Evolutionary conservation across 2,113 vertebrate genomes (phyloP).

Genomic region (Macrotis lagotis): DNA sequence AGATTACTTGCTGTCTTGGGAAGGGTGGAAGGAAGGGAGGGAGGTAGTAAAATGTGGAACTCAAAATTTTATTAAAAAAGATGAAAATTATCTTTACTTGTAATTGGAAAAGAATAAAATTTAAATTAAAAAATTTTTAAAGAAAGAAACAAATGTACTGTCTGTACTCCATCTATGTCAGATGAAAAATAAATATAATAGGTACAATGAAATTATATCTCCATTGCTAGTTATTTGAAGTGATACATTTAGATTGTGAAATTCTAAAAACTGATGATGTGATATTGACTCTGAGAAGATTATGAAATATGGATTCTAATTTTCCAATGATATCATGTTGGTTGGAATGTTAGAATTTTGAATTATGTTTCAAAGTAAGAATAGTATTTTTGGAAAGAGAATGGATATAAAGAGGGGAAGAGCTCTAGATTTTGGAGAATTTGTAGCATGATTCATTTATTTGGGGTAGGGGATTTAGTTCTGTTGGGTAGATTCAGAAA

Average conservation of each 20-base stretch:
- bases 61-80: too few species aligned
- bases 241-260: neutral
- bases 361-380: neutral
- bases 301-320: neutral
- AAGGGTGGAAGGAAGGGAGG: too few species aligned
- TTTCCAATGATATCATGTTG: neutral
- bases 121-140: too few species aligned
- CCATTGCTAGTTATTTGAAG: neutral
- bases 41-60: too few species aligned
- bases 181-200: neutral
- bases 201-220: neutral
- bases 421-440: neutral
- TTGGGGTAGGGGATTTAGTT: neutral
- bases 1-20: too few species aligned
- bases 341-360: neutral
- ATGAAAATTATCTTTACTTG: too few species aligned
- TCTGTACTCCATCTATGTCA: neutral
- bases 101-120: too few species aligned
- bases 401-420: neutral
- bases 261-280: neutral
- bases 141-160: neutral
- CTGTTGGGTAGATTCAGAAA: neutral
- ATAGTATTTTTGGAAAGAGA: neutral
- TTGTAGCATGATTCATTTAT: neutral
- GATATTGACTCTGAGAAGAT: neutral